A percentile compares a stretch with the other conserved stretches of the same genome.
These are phyloP conservation scores for Australoheros scitulus DNA, from an alignment of 2,113 vertebrate genomes.

Conservation along the genomic window DNA sequence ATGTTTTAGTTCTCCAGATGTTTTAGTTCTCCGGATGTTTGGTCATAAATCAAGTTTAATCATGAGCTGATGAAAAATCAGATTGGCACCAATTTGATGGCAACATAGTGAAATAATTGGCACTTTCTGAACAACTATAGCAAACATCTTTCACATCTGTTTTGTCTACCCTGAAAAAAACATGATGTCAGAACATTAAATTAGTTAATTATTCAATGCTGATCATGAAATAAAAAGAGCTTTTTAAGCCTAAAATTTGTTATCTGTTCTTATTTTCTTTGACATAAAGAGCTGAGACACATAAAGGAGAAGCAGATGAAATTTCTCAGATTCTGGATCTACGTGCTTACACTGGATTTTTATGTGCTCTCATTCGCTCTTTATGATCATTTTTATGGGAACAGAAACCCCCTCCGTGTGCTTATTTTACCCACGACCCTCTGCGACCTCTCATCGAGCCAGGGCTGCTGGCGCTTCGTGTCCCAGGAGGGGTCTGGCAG, in stretches of 20 bases:
- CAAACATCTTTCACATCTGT: no score
- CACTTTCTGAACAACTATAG: no score
- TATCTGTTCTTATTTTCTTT: background rate
- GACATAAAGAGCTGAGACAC: background rate
- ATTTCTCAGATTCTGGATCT: conserved; percentile 20
- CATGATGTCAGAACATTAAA: background rate
- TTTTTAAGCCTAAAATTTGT: background rate
- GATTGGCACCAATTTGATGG: background rate
- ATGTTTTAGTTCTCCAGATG: no score
- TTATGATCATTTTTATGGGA: conserved; percentile 36
- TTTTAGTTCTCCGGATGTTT: background rate
- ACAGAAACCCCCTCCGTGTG: background rate
- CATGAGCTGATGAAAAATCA: background rate
- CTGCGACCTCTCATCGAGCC: background rate
- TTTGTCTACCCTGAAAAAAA: background rate
- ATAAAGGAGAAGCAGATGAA: conserved; percentile 19
- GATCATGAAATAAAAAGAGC: background rate
- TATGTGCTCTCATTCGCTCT: conserved; percentile 17
- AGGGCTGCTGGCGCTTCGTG: background rate
- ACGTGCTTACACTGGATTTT: conserved; percentile 42
- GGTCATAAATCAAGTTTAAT: background rate
- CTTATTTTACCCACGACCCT: conserved; percentile 52
- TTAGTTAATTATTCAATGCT: background rate
- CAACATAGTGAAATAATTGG: background rate
- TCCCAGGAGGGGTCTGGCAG: conserved; percentile 28